These are phyloP conservation scores for Cistogaster globosa DNA, from an alignment of 2,888 invertebrate genomes.

Conservation along the genomic window DNA sequence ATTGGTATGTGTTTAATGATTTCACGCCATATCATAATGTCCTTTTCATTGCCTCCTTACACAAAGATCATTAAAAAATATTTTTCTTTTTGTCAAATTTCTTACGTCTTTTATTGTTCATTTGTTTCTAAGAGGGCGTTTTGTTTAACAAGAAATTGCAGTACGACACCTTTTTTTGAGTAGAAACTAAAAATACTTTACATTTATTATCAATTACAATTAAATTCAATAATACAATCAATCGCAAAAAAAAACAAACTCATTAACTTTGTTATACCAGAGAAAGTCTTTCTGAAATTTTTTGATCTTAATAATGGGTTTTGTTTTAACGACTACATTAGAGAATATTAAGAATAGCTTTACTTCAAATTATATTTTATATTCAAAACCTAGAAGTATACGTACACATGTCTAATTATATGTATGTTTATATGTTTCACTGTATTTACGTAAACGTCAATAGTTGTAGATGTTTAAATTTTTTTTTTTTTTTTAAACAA, in stretches of 20 bases:
- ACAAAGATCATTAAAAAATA: constrained; percentile 43
- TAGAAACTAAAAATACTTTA: constrained; percentile 22
- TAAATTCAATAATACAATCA: background rate
- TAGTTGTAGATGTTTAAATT: constrained; percentile 6
- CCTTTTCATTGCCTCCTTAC: constrained; percentile 57
- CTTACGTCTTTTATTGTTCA: background rate
- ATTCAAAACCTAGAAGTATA: no score
- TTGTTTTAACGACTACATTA: no score
- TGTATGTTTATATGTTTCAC: background rate
- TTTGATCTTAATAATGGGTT: no score
- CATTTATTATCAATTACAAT: constrained; percentile 48
- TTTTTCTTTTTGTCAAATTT: background rate
- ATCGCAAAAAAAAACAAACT: background rate
- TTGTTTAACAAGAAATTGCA: constrained; percentile 53
- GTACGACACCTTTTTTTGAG: constrained; percentile 28
- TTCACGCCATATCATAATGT: constrained; percentile 69
- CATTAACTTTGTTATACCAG: no score
- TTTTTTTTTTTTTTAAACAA: background rate
- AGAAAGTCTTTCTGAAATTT: no score
- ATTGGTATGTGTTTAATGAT: constrained; percentile 71
- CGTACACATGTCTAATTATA: no score
- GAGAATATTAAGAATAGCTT: no score
- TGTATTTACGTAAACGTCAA: constrained; percentile 32
- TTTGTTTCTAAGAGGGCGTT: constrained; percentile 51
- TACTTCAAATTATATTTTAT: no score